Percentiles rank a stretch among this genome's conserved stretches.
Evolutionary conservation across 2,888 invertebrate genomes (phyloP).

Genomic region (Cyaniris semiargus): DNA sequence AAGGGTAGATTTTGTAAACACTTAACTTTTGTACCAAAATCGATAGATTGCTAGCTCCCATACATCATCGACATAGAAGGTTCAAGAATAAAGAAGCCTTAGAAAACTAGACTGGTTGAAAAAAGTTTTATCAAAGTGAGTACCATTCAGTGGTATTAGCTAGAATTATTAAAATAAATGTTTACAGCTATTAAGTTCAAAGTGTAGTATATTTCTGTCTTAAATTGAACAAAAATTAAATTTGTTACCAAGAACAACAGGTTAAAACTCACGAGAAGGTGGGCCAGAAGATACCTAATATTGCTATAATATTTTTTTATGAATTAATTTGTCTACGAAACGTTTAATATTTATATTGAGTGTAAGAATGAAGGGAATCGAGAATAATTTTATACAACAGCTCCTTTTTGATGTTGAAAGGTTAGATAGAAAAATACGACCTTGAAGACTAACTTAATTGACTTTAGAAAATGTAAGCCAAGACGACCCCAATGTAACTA

Average conservation of each 20-base stretch:
- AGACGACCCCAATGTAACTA: neutral
- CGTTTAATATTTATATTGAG: neutral
- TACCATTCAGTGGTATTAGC: neutral
- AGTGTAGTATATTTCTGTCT: neutral
- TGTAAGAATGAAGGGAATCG: neutral
- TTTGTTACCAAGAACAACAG: neutral
- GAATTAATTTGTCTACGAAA: neutral
- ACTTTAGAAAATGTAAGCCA: neutral
- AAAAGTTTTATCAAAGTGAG: neutral
- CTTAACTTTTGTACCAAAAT: neutral
- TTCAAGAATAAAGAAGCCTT: neutral
- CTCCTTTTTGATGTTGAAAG: neutral
- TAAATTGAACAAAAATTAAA: neutral
- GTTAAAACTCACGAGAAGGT: neutral
- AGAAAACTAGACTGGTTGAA: neutral
- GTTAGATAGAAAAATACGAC: neutral
- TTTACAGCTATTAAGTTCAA: neutral
- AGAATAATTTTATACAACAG: neutral
- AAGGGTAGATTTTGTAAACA: constrained; percentile 24
- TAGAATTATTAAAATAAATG: neutral
- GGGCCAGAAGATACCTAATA: too few species aligned
- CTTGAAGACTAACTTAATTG: neutral
- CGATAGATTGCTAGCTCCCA: constrained; percentile 25
- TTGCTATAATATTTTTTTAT: neutral
- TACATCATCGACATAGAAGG: neutral